Evolutionary conservation across 2,888 invertebrate genomes (phyloP).

Genomic region (Pseudococcus jackbeardsleyi): DNA sequence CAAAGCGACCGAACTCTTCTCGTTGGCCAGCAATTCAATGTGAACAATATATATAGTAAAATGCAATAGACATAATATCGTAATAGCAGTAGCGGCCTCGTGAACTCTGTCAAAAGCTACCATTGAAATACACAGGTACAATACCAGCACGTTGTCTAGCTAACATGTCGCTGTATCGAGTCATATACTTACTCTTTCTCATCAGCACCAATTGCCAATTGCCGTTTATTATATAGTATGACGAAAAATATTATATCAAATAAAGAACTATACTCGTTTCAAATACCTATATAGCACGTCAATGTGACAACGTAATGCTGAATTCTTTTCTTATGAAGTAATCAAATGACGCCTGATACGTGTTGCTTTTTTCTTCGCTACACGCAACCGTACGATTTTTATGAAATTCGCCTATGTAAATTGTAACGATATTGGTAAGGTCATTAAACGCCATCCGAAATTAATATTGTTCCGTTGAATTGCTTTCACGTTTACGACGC

Average conservation of each 20-base stretch:
- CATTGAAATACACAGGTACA: background rate
- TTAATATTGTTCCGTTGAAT: background rate
- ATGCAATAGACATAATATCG: background rate
- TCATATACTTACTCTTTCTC: slow-evolving; percentile 1
- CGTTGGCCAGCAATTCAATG: background rate
- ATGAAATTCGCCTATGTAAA: background rate
- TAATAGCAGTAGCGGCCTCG: slow-evolving; percentile 16
- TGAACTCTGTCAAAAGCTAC: background rate
- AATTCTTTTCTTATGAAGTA: slow-evolving; percentile 27
- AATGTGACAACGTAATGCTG: slow-evolving; percentile 36
- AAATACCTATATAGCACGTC: slow-evolving; percentile 18
- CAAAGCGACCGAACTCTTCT: slow-evolving; percentile 16
- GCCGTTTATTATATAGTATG: slow-evolving; percentile 26
- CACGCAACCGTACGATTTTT: background rate
- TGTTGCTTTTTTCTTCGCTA: background rate
- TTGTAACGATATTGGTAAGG: background rate
- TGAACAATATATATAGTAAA: slow-evolving; percentile 2
- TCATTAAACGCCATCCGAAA: background rate
- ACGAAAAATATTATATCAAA: slow-evolving; percentile 36
- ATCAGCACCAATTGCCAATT: slow-evolving; percentile 30
- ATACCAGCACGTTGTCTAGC: background rate
- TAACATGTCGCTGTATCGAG: slow-evolving; percentile 2
- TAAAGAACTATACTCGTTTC: slow-evolving; percentile 12
- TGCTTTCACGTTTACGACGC: background rate
- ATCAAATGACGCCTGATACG: slow-evolving; percentile 4